These are phyloP conservation scores for Achatina immaculata DNA, from an alignment of 1,140 invertebrate genomes.

Conservation along the genomic window DNA sequence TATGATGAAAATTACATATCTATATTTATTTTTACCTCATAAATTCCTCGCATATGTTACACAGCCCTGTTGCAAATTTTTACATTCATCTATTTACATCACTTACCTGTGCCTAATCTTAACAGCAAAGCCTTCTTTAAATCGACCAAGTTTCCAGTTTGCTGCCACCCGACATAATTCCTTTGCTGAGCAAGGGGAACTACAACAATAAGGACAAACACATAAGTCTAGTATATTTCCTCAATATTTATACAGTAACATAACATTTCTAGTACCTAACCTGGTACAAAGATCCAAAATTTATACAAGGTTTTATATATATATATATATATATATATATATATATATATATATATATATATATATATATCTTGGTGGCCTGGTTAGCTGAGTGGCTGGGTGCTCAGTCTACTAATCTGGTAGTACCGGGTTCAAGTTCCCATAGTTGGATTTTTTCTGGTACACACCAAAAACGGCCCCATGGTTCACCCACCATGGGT, in stretches of 20 bases:
- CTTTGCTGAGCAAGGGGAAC: slow-evolving; percentile 19
- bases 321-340: neutral
- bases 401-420: too few relatives aligned
- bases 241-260: neutral
- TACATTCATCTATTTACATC: too few relatives aligned
- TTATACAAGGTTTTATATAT: neutral
- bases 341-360: neutral
- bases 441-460: too few relatives aligned
- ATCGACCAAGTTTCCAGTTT: slow-evolving; percentile 51
- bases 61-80: too few relatives aligned
- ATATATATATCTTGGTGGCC: too few relatives aligned
- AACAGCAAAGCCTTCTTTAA: slow-evolving; percentile 38
- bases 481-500: neutral
- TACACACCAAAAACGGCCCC: neutral
- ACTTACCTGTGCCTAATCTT: slow-evolving; percentile 41
- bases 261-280: neutral
- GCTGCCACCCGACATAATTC: slow-evolving; percentile 47
- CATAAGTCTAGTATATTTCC: neutral
- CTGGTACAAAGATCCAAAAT: neutral
- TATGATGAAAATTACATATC: too few relatives aligned
- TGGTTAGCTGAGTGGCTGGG: too few relatives aligned
- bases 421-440: too few relatives aligned
- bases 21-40: too few relatives aligned
- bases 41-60: too few relatives aligned
- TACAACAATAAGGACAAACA: slow-evolving; percentile 28